phyloP scores from a whole-genome alignment of 1,140 invertebrate genomes.

The Chymomyza costata region DNA sequence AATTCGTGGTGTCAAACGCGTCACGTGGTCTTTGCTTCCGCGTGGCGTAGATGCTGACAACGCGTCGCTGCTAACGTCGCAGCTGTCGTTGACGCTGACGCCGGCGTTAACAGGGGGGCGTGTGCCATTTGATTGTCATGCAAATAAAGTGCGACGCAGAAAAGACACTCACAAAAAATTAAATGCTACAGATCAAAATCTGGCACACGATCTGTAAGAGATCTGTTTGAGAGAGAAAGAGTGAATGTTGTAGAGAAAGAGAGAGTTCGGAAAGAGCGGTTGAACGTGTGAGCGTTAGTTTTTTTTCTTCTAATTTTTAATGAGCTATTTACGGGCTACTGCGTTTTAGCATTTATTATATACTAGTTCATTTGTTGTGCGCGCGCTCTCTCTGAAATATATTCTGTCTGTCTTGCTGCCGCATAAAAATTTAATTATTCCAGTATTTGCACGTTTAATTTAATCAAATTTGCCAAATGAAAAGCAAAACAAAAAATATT shows the following conservation, averaged over 20 bases:
- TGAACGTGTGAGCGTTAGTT: conserved; percentile 50
- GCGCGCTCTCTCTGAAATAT: background rate
- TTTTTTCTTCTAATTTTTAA: too few species aligned
- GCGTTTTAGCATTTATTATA: too few species aligned
- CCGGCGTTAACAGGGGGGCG: conserved; percentile 30
- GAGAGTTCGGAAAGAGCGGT: conserved; percentile 4
- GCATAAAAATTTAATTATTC: conserved; percentile 18
- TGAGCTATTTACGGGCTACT: too few species aligned
- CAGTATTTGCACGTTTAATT: conserved; percentile 33
- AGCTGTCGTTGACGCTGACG: conserved; percentile 7
- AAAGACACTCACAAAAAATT: conserved; percentile 1
- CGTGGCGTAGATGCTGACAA: background rate
- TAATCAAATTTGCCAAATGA: conserved; percentile 25
- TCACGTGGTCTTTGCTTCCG: too few species aligned
- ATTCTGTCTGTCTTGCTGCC: background rate
- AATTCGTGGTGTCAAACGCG: too few species aligned
- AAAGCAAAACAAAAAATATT: conserved; percentile 37
- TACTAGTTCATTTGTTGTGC: conserved; percentile 6
- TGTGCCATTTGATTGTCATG: conserved; percentile 7
- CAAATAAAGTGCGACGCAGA: conserved; percentile 7
- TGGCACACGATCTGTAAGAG: conserved; percentile 11
- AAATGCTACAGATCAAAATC: conserved; percentile 1
- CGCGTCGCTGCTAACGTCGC: background rate
- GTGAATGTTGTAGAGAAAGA: background rate
- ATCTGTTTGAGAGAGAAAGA: background rate